These are phyloP conservation scores for Neelides folsomi DNA, from an alignment of 2,888 invertebrate species.

Conservation along the genomic window DNA sequence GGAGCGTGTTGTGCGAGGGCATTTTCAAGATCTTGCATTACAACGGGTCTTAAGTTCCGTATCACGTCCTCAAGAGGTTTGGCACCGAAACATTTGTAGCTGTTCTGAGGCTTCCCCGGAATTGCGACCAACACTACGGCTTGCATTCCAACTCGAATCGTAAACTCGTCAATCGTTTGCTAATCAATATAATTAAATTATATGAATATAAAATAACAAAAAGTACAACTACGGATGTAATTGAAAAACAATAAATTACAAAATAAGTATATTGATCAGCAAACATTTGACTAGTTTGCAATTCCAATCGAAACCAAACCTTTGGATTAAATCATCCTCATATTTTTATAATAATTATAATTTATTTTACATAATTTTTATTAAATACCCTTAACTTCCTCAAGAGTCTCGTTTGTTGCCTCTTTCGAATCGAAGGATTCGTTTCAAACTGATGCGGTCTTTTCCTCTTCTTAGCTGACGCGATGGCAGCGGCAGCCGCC, in stretches of 20 bases:
- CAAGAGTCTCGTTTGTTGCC: conserved; percentile 84
- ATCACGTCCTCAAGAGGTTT: conserved; percentile 92
- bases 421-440: conserved; percentile 86
- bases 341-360: background rate
- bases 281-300: background rate
- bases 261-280: background rate
- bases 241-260: background rate
- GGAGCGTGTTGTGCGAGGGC: conserved; percentile 87
- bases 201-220: background rate
- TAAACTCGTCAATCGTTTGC: conserved; percentile 94
- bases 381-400: conserved; percentile 60
- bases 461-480: conserved; percentile 87
- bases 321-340: background rate
- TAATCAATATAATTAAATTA: conserved; percentile 36
- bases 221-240: background rate
- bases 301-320: background rate
- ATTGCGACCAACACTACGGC: conserved; percentile 91
- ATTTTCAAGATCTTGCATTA: conserved; percentile 88
- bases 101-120: conserved; percentile 88
- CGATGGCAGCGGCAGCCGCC: conserved; percentile 92
- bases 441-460: conserved; percentile 92
- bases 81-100: conserved; percentile 92
- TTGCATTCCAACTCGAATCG: conserved; percentile 91
- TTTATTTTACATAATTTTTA: conserved; percentile 3
- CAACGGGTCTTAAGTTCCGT: conserved; percentile 70